Conservation (phyloP, 2,888 invertebrate species). For the Sialis lutaria region DNA sequence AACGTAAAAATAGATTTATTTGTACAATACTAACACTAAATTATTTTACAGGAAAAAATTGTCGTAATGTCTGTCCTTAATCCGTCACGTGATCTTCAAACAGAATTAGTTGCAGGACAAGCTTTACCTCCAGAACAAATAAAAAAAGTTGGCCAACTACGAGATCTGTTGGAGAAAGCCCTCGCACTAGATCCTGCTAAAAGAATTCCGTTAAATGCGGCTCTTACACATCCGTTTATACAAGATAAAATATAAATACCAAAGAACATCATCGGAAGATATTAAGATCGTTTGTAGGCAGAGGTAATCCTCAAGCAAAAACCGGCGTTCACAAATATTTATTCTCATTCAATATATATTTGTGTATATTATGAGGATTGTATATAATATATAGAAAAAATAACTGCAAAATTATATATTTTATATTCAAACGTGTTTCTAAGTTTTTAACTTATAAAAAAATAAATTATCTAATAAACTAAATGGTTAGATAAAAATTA, state of each 20-base stretch:
- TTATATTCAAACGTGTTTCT: not conserved
- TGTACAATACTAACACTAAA: conserved; percentile 6
- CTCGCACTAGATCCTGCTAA: conserved; percentile 85
- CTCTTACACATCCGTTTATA: conserved; percentile 87
- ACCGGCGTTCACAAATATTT: not conserved
- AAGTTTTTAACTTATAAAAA: not conserved
- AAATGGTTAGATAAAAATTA: too few relatives aligned
- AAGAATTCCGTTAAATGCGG: conserved; percentile 85
- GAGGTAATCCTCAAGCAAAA: conserved; percentile 1
- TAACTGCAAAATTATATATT: not conserved
- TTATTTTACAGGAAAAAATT: conserved; percentile 73
- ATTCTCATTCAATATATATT: not conserved
- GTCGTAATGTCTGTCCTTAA: conserved; percentile 89
- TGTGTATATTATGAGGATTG: not conserved
- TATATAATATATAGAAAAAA: not conserved
- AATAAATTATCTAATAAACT: not conserved
- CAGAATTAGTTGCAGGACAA: conserved; percentile 79
- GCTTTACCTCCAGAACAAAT: conserved; percentile 75
- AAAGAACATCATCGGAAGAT: too few relatives aligned
- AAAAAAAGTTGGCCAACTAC: conserved; percentile 79
- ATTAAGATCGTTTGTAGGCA: not conserved
- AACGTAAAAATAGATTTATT: conserved; percentile 1
- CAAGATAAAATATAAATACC: conserved; percentile 64
- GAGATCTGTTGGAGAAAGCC: conserved; percentile 82
- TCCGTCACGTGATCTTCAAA: conserved; percentile 65